These are phyloP conservation scores for Poeciliopsis retropinna DNA, from an alignment of 2,113 vertebrate species.

Conservation along the genomic window DNA sequence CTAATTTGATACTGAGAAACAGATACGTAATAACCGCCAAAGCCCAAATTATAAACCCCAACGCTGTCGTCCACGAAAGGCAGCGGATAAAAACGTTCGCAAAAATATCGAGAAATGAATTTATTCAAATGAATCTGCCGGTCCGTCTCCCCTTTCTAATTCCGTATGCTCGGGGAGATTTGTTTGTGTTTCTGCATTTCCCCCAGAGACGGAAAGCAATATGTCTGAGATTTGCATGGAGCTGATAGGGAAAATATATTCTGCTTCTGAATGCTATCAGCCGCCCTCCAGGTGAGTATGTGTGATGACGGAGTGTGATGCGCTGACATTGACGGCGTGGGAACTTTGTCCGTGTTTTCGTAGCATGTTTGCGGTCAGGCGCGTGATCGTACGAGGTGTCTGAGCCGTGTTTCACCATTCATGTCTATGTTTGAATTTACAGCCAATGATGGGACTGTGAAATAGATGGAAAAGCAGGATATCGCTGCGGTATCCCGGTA, in stretches of 20 bases:
- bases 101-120: constrained; percentile 63
- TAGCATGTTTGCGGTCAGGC: constrained; percentile 60
- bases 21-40: constrained; percentile 24
- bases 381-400: constrained; percentile 54
- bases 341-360: constrained; percentile 24
- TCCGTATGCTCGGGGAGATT: constrained; percentile 37
- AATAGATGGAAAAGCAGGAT: constrained; percentile 40
- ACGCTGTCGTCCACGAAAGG: constrained; percentile 41
- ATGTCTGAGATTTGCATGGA: constrained; percentile 71
- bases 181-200: constrained; percentile 21
- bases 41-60: constrained; percentile 21
- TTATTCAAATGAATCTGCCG: constrained; percentile 48
- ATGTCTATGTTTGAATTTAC: constrained; percentile 30
- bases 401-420: constrained; percentile 33
- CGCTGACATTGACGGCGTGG: not conserved
- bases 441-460: constrained; percentile 28
- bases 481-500: constrained; percentile 58
- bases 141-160: constrained; percentile 46
- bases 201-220: constrained; percentile 70
- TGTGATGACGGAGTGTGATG: not conserved
- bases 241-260: constrained; percentile 53
- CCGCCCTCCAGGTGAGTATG: constrained; percentile 30
- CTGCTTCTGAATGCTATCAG: constrained; percentile 58
- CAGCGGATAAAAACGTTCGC: constrained; percentile 48
- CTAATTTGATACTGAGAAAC: constrained; percentile 57